These are phyloP conservation scores for Pristiophorus japonicus DNA, from an alignment of 2,113 vertebrate species.

Conservation along the genomic window DNA sequence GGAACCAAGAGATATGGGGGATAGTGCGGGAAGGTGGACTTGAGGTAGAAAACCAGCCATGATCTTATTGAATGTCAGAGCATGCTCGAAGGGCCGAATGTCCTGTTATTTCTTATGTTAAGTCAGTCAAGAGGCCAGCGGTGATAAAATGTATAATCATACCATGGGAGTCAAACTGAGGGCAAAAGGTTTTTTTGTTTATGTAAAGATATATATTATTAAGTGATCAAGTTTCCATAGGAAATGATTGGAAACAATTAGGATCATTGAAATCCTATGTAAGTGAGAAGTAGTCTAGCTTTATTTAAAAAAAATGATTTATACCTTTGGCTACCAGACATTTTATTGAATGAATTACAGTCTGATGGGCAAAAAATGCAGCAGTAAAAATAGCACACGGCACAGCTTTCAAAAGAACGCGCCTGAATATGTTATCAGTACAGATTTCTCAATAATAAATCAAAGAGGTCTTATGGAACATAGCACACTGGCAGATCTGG, in stretches of 20 bases:
- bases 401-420: conserved; percentile 10
- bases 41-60: no score
- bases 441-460: neutral
- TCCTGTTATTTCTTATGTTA: no score
- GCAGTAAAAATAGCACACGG: neutral
- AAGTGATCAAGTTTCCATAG: neutral
- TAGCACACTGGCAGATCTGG: neutral
- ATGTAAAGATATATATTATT: neutral
- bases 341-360: neutral
- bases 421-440: neutral
- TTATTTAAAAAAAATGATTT: neutral
- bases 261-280: neutral
- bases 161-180: neutral
- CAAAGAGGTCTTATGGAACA: neutral
- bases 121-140: neutral
- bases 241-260: neutral
- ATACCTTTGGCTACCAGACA: neutral
- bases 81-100: no score
- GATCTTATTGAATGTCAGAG: no score
- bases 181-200: neutral
- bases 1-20: no score
- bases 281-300: neutral
- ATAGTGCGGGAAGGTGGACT: no score
- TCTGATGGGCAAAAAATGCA: neutral
- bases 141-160: neutral